These are phyloP conservation scores for Anaspis maculata DNA, from an alignment of 2,888 invertebrate genomes.

Conservation along the genomic window DNA sequence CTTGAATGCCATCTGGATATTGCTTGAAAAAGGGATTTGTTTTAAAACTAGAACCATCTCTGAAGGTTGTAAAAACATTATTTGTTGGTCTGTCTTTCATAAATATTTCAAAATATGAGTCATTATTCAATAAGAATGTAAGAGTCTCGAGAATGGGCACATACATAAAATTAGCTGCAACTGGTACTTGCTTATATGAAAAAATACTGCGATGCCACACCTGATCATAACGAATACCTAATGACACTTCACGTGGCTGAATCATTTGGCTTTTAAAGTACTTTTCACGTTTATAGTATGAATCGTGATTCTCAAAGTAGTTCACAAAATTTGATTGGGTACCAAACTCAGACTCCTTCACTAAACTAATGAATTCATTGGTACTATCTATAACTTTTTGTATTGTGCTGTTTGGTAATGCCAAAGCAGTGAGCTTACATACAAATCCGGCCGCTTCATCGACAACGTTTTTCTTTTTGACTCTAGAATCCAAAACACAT, in stretches of 20 bases:
- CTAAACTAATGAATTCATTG: not conserved
- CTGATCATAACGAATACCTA: not conserved
- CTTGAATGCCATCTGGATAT: too few relatives aligned
- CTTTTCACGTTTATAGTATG: not conserved
- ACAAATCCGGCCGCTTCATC: not conserved
- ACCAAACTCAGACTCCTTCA: not conserved
- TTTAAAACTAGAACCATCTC: too few relatives aligned
- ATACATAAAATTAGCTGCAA: slow-evolving; percentile 4
- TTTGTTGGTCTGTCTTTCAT: not conserved
- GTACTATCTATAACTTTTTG: not conserved
- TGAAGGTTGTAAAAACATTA: too few relatives aligned
- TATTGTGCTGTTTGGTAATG: not conserved
- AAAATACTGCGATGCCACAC: not conserved
- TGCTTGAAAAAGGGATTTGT: too few relatives aligned
- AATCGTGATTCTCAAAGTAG: not conserved
- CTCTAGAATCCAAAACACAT: too few relatives aligned
- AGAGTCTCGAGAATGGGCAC: slow-evolving; percentile 5
- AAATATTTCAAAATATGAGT: slow-evolving; percentile 1
- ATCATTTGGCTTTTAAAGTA: not conserved
- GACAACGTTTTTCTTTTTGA: too few relatives aligned
- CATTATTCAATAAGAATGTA: slow-evolving; percentile 2
- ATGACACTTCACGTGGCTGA: not conserved
- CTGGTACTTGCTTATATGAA: slow-evolving; percentile 1
- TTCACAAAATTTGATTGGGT: not conserved
- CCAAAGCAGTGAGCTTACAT: not conserved